Base-by-base conservation (phyloP, 64 coral and sea anemone species). In the Acropora yongei region DNA sequence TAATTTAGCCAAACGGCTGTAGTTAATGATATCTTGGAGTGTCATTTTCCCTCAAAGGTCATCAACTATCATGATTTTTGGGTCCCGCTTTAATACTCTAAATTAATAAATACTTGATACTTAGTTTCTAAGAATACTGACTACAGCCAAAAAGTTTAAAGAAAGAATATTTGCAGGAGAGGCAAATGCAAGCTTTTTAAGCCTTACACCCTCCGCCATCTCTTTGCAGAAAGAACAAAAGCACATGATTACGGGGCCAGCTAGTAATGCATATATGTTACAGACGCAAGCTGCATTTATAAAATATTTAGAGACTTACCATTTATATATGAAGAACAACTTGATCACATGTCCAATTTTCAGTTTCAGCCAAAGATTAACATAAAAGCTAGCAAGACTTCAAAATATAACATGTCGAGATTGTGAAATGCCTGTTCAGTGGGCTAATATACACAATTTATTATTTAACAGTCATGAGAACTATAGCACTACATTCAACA, bases 151-250 rank as follows among this genome's bases (percentile, higher is more conserved):
- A 53, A 53, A 53, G 50, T 53, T 53, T 53, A 53, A 53, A 53
- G 50, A 53, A 53, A 53, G 57, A 86, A 87, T 86, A 67, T 92
- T 87, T 41, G 90, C 82, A 92, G 91, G 81, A 87, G 76, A 83
- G 86, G 86, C 77, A 82, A 93, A 78, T 93, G 78, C 77, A 88
- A 84, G 49, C 69, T 75, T 13, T 55, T 57, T 18, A 17, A 82
- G 84, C 66, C 67, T 87, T 48, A 89, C 87, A 83, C 92, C 86
- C 79, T 94, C 87, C 41, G 47, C 92, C 86, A 93, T 88, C 86
- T 88, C 77, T 93, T 75, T 89, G 92, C 92, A 48, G 84, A 49
- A 87, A 87, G 13, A 73, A 87, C 42, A 69, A 73, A 73, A 73
- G 69, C 16, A 73, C 14, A 73, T 20, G 18, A 20, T 73, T 73